Evolutionary conservation across 2,113 vertebrate species (phyloP), one percentile per base, ranked within the genome.

Genomic region (Ptyas mucosa): DNA sequence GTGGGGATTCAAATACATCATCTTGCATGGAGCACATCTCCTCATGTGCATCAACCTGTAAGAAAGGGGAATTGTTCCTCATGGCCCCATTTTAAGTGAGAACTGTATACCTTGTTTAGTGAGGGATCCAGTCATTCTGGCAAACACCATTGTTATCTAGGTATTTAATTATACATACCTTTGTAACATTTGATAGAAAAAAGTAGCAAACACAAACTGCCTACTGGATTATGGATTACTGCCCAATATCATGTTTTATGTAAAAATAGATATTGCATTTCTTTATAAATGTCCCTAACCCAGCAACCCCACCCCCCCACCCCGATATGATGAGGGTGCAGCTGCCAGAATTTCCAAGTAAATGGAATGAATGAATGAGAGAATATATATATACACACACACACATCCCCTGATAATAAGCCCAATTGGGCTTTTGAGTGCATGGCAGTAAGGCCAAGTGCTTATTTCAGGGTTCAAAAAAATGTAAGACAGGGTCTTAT

Each of bases 1-100:
- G 99, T 0, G 99, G 99, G 0, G 99, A 99, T 96, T 99, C 99
- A 18, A 99, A 99, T 53, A 99, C 99, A 0, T 99, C 99, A 0
- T 99, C 99, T 0, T 98, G 97, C 98, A 99, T 99, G 53, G 98
- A 99, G 95, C 98, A 98, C 0, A 97, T 97, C 96, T 99, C 98
- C 0, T 98, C 99, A 0, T 98, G 98, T 93, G 97, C 97, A 91
- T 98, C 98, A 21, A 97, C 97, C 98, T 99, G 94, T 2, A 91
- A 88, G n/a, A 85, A 75, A 87, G 53, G 88, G 0, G 51, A 12
- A 10, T 0, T 29, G 23, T 11, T 39, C 1, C 39, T 0, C 0
- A 54, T 0, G 14, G 18, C 29, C 21, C n/a, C 39, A 24, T 18
- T 85, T n/a, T 24, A 21, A 4, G 2, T 54, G 5, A 91, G 90